Evolutionary conservation across 2,797 vertebrate genomes (phyloP).

Genomic region (Lophotriccus pileatus): DNA sequence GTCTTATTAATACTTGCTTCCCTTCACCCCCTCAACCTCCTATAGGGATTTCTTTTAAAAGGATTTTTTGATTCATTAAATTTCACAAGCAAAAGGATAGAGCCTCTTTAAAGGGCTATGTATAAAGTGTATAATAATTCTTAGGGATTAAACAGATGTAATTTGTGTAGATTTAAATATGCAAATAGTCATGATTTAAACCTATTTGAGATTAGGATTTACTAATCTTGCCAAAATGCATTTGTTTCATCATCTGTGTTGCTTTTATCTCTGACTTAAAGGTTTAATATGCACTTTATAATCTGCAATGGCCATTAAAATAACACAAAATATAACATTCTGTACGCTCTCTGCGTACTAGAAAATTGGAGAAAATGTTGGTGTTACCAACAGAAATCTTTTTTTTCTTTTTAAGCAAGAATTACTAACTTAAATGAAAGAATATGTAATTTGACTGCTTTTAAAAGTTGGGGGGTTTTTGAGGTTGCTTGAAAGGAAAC

Average conservation of each 20-base stretch:
- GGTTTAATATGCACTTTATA: background rate
- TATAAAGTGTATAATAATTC: background rate
- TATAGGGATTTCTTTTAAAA: background rate
- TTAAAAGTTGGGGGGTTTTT: background rate
- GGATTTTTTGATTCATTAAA: background rate
- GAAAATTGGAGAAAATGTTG: background rate
- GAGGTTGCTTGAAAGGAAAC: background rate
- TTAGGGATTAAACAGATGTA: background rate
- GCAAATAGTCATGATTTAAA: background rate
- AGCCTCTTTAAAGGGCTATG: background rate
- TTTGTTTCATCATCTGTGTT: background rate
- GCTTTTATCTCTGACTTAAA: background rate
- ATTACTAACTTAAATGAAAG: background rate
- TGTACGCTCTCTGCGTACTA: rapidly evolving
- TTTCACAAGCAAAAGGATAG: background rate
- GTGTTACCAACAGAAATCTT: background rate
- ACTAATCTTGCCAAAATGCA: background rate
- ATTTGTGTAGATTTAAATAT: constrained; percentile 13
- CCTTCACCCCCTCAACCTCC: background rate
- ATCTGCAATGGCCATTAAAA: background rate
- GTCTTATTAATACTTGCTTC: background rate
- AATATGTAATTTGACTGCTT: background rate
- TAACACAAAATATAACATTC: background rate
- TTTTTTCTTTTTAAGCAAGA: background rate
- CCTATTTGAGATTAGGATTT: background rate